Evolutionary conservation across 2,797 vertebrate species (phyloP), one percentile per base, ranked within the genome.

Genomic region (Podarcis lilfordi): DNA sequence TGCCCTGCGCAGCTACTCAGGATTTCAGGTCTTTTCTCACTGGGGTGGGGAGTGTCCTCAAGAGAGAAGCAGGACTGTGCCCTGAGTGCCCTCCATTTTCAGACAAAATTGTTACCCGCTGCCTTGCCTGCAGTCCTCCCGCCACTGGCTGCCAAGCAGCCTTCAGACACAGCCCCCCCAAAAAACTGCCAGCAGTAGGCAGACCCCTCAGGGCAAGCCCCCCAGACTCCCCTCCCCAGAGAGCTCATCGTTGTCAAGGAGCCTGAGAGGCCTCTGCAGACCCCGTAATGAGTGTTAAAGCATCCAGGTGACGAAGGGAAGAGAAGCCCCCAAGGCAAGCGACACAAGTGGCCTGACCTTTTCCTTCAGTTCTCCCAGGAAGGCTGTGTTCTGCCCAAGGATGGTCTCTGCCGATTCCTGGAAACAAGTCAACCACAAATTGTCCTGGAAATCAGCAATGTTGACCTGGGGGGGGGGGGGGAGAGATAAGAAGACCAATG

Each of bases 371-470:
- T 99, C 98, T 84, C 99, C 99, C 37, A 99, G 95, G 92, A 98
- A 98, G 91, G 97, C 96, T 6, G 98, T 93, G 0, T 97, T 99
- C 92, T 99, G 98, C 84, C 99, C 98, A 84, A 99, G 97, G 92
- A 99, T 98, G 88, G 97, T 96, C 96, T 99, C 99, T 3, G 98
- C 98, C 72, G 97, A 95, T 76, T 99, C 98, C 94, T 99, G 99
- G 97, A 99, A 99, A 95, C 98, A 99, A 11, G 98, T 99, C 94
- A 99, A 97, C 99, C 99, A 99, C 95, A 99, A 98, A 95, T 99
- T 99, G 89, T 99, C 98, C 0, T 97, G 96, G 79, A 97, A 97
- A 95, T 99, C 99, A 9, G 98, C 98, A 92, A 99, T 97, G 94
- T 99, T 99, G 88, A 97, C 98, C 99, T 99, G 82, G 10, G 5